phyloP scores from a whole-genome alignment of 2,113 vertebrate species.

The Gobio gobio region DNA sequence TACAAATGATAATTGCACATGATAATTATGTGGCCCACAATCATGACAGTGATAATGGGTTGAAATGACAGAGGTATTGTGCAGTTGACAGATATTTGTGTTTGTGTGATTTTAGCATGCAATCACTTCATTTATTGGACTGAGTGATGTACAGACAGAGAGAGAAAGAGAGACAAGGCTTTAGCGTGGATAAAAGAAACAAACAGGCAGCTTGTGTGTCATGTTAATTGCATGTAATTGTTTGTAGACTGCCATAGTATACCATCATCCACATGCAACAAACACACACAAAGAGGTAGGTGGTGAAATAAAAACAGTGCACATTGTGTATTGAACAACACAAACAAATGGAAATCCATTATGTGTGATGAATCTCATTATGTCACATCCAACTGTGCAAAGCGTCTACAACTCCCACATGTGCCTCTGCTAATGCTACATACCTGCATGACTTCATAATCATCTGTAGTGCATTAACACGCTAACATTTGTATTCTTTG shows the following conservation, averaged over 20 bases:
- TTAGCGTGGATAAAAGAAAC: background rate
- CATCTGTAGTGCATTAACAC: background rate
- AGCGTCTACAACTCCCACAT: background rate
- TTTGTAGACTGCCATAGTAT: background rate
- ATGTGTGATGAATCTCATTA: constrained; percentile 29
- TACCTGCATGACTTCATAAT: background rate
- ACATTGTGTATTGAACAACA: background rate
- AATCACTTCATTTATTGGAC: constrained; percentile 19
- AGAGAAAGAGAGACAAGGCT: background rate
- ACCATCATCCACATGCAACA: background rate
- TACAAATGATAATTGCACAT: constrained; percentile 28
- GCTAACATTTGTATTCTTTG: background rate
- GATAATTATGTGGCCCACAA: background rate
- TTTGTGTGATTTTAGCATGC: constrained; percentile 34
- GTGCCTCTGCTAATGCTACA: background rate
- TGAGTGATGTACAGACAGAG: background rate
- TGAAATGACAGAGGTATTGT: constrained; percentile 2
- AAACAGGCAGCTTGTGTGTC: constrained; percentile 5
- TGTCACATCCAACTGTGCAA: background rate
- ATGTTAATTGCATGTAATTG: constrained; percentile 2
- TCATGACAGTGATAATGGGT: constrained; percentile 10
- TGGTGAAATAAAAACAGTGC: background rate
- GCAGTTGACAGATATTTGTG: constrained; percentile 34
- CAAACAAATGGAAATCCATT: constrained; percentile 22
- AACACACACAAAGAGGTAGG: constrained; percentile 2